Percentiles rank a stretch among this genome's conserved stretches.
Conservation (phyloP, 2,113 vertebrate genomes). For the Myrmecophaga tridactyla region DNA sequence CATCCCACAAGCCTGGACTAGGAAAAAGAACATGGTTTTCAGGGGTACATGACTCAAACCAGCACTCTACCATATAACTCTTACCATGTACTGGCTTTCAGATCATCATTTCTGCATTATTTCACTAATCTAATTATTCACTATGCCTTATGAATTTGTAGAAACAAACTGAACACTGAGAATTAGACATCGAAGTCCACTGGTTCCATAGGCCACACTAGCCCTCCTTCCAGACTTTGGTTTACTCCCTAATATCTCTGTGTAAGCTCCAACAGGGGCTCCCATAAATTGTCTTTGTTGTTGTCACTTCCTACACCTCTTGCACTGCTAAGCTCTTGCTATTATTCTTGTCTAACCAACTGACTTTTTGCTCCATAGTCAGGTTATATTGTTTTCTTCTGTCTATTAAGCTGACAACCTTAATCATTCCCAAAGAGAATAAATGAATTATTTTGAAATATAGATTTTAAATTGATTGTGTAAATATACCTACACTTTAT, state of each 20-base stretch:
- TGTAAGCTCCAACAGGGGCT: neutral
- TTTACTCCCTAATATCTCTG: neutral
- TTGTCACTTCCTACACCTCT: neutral
- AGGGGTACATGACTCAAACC: too few relatives aligned
- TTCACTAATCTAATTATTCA: neutral
- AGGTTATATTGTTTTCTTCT: neutral
- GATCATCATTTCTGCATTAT: neutral
- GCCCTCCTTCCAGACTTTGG: neutral
- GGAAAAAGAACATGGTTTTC: too few relatives aligned
- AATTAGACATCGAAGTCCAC: neutral
- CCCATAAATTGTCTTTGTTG: neutral
- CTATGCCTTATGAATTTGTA: neutral
- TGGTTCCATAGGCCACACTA: neutral
- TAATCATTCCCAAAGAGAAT: neutral
- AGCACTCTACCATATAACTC: neutral
- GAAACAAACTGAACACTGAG: neutral
- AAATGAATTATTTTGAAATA: neutral
- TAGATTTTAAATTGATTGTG: neutral
- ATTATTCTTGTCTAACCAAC: neutral
- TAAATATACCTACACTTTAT: neutral
- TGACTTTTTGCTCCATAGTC: neutral
- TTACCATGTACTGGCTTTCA: neutral
- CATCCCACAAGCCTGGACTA: too few relatives aligned
- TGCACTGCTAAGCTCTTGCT: neutral
- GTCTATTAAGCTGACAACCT: neutral